Evolutionary conservation across 2,888 invertebrate species (phyloP).

Genomic region (Amaurobius ferox): DNA sequence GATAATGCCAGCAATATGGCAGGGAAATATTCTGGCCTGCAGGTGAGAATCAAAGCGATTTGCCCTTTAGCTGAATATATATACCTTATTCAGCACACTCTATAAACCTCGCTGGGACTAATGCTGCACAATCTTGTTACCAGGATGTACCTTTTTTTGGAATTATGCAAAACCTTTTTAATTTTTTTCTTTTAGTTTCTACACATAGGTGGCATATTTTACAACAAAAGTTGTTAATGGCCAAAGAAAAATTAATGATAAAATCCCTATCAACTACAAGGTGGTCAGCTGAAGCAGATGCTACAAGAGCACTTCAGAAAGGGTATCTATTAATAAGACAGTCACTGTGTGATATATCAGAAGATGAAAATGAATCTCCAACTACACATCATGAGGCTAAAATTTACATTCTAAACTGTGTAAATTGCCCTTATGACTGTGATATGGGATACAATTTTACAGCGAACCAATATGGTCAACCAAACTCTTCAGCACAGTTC

Average conservation of each 20-base stretch:
- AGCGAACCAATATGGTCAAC: background rate
- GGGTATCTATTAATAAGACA: background rate
- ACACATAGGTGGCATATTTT: constrained; percentile 15
- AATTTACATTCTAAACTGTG: background rate
- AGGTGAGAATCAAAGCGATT: background rate
- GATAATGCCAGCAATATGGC: constrained; percentile 18
- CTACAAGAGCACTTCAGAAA: background rate
- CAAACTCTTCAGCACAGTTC: background rate
- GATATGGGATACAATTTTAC: background rate
- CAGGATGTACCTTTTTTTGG: background rate
- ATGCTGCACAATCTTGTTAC: background rate
- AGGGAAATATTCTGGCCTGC: constrained; percentile 8
- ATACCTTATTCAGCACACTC: constrained; percentile 13
- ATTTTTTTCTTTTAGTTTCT: background rate
- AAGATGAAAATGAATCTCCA: background rate
- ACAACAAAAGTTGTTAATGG: background rate
- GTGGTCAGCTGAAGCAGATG: background rate
- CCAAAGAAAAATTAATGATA: background rate
- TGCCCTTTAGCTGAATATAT: background rate
- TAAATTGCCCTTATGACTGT: background rate
- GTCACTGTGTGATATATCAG: background rate
- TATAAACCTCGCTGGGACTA: background rate
- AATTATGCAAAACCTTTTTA: background rate
- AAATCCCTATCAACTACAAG: too few species aligned
- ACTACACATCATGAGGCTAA: background rate